Base-by-base conservation (phyloP, 2,113 vertebrate species). In the Ceuthmochares aereus region DNA sequence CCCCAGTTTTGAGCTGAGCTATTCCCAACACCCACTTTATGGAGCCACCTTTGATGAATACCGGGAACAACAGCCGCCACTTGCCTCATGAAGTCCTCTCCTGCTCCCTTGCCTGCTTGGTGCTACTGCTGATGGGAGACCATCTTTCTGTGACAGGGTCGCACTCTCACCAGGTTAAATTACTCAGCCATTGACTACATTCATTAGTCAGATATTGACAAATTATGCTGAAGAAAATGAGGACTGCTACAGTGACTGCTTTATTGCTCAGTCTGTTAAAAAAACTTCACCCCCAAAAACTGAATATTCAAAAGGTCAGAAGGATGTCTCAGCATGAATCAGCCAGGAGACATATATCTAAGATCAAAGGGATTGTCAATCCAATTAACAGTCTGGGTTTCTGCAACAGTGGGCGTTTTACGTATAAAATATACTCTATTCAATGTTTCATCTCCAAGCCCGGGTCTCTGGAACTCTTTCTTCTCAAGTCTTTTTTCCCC, bases 291-390 rank as follows among this genome's bases (percentile, higher is more conserved):
- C 60, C 58, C 25, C n/a, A 83, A 92, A 92, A 70, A 60, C 27
- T 62, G 70, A 83, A 88, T 88, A 72, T 79, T 94, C 62, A 29
- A 90, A 94, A 96, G 92, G 92, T 79, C 89, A 88, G 42, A 63
- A 79, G 56, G 74, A 75, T 78, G 80, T 70, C 89, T 94, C 83
- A 92, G 75, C 37, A 63, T 85, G 94, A 92, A 75, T 88, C 95
- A 94, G 70, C 21, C 70, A 74, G 67, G 42, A 94, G 70, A 85
- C 8, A 6, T 45, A 23, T 45, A 58, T 37, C 47, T 70, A 37
- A 79, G 79, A 93, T 92, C 62, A 90, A 70, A 90, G 56, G 45
- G 56, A 72, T 10, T 88, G 80, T 51, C 89, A 83, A 54, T 83
- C 62, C 87, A 88, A 69, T 95, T 88, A 85, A 23, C 58, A 85